phyloP scores from a whole-genome alignment of 1,140 invertebrate genomes.

The Drosophila santomea region DNA sequence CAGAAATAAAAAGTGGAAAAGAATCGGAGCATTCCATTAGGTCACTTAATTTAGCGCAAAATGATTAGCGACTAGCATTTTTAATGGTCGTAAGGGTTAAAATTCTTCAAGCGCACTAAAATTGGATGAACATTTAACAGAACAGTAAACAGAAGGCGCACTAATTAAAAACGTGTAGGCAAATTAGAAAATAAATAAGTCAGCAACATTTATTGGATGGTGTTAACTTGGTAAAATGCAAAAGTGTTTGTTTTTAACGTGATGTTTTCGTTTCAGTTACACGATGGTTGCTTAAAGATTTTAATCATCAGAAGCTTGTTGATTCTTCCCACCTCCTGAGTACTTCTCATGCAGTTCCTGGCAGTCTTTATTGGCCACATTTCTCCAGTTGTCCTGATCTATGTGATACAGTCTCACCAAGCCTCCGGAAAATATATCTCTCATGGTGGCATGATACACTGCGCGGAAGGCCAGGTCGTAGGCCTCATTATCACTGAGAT shows the following conservation, averaged over 20 bases:
- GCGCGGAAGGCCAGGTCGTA: conserved; percentile 94
- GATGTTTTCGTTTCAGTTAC: too few species aligned
- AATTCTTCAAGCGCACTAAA: conserved; percentile 16
- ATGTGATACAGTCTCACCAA: conserved; percentile 8
- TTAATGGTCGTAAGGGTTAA: neutral
- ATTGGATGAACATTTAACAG: conserved; percentile 27
- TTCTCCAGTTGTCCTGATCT: neutral
- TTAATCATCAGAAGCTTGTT: neutral
- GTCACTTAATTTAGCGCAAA: conserved; percentile 74
- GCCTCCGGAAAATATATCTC: conserved; percentile 78
- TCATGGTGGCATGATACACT: conserved; percentile 98
- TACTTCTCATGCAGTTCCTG: conserved; percentile 3
- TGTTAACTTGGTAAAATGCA: neutral
- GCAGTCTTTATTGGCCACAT: conserved; percentile 14
- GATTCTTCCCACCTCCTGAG: too few species aligned
- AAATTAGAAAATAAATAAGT: conserved; percentile 15
- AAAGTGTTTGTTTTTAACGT: too few species aligned
- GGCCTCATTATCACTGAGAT: conserved; percentile 95
- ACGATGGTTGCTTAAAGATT: too few species aligned
- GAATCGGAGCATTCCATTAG: conserved; percentile 56
- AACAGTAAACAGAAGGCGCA: conserved; percentile 15
- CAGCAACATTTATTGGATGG: neutral
- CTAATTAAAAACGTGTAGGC: conserved; percentile 39
- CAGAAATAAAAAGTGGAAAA: conserved; percentile 38
- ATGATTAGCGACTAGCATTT: conserved; percentile 57